These are phyloP conservation scores for Standfussiana lucernea DNA, from an alignment of 2,888 invertebrate species.

Conservation along the genomic window DNA sequence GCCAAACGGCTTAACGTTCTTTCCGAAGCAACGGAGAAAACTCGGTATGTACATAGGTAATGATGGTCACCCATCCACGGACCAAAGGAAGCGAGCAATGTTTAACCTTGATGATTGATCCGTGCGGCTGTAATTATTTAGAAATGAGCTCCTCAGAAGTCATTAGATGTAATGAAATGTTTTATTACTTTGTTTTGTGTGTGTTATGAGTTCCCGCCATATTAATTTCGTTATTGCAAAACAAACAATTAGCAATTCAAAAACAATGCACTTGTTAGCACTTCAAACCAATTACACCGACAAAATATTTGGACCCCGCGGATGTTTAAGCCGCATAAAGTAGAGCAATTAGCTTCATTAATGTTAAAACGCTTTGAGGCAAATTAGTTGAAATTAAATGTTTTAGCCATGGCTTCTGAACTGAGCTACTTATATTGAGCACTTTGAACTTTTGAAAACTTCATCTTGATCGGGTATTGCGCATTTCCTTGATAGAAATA, in stretches of 20 bases:
- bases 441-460: not conserved
- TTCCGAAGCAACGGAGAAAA: not conserved
- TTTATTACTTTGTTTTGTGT: no score
- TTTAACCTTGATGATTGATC: not conserved
- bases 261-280: slow-evolving; percentile 25
- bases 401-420: slow-evolving; percentile 10
- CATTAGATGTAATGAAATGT: no score
- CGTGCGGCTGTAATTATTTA: not conserved
- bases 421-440: not conserved
- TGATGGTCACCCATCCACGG: not conserved
- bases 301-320: slow-evolving; percentile 31
- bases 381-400: slow-evolving; percentile 23
- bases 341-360: slow-evolving; percentile 41
- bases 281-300: slow-evolving; percentile 37
- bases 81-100: not conserved
- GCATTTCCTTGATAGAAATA: not conserved
- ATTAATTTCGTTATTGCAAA: slow-evolving; percentile 9
- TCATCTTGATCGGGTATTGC: not conserved
- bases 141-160: not conserved
- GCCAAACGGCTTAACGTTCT: no score
- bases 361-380: slow-evolving; percentile 22
- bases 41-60: no score
- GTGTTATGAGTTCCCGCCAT: not conserved
- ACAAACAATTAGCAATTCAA: slow-evolving; percentile 30
- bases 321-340: slow-evolving; percentile 34